Evolutionary conservation across 2,113 vertebrate species (phyloP).

Genomic region (Albula goreensis): DNA sequence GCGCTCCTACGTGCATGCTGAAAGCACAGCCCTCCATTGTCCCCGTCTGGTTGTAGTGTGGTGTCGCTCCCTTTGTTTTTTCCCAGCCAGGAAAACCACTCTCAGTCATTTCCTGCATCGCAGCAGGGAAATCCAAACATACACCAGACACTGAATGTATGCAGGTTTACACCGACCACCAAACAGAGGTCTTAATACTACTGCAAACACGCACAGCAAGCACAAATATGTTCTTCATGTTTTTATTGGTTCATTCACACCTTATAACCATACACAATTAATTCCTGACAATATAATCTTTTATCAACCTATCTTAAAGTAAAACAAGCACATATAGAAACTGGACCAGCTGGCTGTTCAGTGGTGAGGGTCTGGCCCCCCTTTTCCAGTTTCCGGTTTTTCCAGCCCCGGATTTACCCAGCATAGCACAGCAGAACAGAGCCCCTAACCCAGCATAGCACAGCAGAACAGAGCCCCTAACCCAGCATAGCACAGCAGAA

Average conservation of each 20-base stretch:
- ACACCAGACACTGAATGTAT: neutral
- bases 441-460: no score
- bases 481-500: no score
- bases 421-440: no score
- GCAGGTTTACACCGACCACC: neutral
- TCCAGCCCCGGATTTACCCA: neutral
- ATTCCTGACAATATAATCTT: neutral
- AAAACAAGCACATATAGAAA: neutral
- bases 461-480: no score
- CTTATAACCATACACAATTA: neutral
- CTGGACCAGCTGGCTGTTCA: neutral
- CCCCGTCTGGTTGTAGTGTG: neutral
- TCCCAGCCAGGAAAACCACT: neutral
- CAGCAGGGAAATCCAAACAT: neutral
- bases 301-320: neutral
- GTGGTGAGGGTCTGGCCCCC: neutral
- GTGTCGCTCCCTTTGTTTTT: neutral
- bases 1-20: neutral
- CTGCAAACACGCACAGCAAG: neutral
- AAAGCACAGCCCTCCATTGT: conserved; percentile 1
- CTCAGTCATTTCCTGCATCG: no score
- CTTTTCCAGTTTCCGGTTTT: neutral
- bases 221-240: neutral
- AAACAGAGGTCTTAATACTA: neutral
- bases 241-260: neutral